Base-by-base conservation (phyloP, 2,888 invertebrate species). In the Cosmorhoe ocellata region DNA sequence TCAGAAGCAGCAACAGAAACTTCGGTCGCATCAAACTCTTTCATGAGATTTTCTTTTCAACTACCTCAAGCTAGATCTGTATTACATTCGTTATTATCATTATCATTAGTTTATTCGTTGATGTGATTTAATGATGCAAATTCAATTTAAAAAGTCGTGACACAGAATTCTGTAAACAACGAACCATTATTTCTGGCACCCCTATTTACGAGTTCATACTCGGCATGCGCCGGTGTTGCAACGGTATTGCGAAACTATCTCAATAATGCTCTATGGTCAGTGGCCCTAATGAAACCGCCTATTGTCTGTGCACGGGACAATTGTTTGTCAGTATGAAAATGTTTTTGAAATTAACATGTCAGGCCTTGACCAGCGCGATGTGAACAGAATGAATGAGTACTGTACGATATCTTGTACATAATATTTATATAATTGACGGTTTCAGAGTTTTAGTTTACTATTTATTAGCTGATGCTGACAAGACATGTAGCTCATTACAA, bases 251-350 rank as follows among this genome's bases (percentile, higher is more conserved):
- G 73, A 75, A 75, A 81, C 69, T 68, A 68, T 71, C 69, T 70
- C 71, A 66, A 63, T 71, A 76, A 63, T 68, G 65, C 61, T 65
- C 61, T 72, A 66, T 74, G 79, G 78, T 71, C 77, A 74, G 68
- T 63, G 68, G 63, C 69, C 70, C 66, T 71, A 73, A 71, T 71
- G 74, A 63, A 69, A 70, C 59, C 62, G 53, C 62, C 64, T 65
- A 77, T 80, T 79, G 77, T 79, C 63, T 66, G 48, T 13, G 24
- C 46, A 46, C 33, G 51, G 42, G 44, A 38, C 43, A 51, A 40
- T 51, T 45, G 47, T 48, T 43, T 46, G 41, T 22, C 11, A 32
- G 47, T 52, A 48, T 53, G 46, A 53, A 49, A 45, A 26, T 44
- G 49, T 44, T 55, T 41, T 30, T 44, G 28, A 44, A 43, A 45